Base-by-base conservation (phyloP, 1,140 invertebrate genomes). In the Hirudo medicinalis region DNA sequence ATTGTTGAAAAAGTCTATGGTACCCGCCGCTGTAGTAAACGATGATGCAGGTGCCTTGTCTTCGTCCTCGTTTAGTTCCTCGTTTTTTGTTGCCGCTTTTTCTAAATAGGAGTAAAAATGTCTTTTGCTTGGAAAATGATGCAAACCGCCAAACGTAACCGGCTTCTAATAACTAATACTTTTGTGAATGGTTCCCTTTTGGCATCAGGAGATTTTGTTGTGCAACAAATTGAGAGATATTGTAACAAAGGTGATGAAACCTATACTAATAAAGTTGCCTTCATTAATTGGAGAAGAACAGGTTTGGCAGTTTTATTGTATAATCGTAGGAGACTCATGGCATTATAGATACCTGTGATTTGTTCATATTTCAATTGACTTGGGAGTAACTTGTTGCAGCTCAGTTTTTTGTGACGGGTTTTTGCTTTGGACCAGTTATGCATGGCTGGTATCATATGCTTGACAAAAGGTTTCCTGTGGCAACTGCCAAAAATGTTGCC, bases 271-370 rank as follows among this genome's bases (percentile, higher is more conserved):
- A 32, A 25, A 32, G 22, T 22, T 25, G 57, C 9, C 8, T 4
- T 63, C 29, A 15, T 63, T 63, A 32, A 63, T n/a, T 63, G 57
- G 57, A 22, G 17, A 32, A 63, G 57, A 63, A 63, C 57, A 49
- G 43, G 43, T 49, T 49, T 49, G 9, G 43, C 15, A 49, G 0
- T 49, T 49, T 49, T 49, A 13, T 49, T 5, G 9, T 49, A 8
- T 49, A 49, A 11, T 49, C 15, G 13, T 13, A 49, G 2, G 2
- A 36, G 32, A 36, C 32, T 36, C 32, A 6, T 36, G 2, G 32
- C 32, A 36, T 36, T 6, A 36, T 36, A 36, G 32, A 36, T 36
- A 36, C 2, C 32, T 6, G 32, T 49, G 43, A 17, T 49, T 49
- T 49, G n/a, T n/a, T n/a, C n/a, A n/a, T n/a, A n/a, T 17, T 49